phyloP scores from a whole-genome alignment of 2,113 vertebrate genomes.

The Chloroceryle aenea region DNA sequence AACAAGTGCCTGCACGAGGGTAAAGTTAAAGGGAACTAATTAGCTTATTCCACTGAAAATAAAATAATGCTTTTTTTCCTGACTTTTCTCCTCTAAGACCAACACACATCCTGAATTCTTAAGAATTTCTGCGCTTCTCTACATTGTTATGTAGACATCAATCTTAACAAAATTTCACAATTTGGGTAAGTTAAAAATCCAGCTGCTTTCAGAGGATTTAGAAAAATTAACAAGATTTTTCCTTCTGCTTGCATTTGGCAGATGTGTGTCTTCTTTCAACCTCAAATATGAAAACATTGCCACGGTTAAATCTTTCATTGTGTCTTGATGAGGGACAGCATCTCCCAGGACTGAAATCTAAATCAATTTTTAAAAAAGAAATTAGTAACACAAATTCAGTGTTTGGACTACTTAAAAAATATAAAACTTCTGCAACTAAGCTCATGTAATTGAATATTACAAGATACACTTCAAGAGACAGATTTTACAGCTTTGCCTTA shows the following conservation, averaged over 20 bases:
- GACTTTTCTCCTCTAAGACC: not conserved
- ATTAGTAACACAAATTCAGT: not conserved
- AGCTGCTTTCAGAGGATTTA: constrained; percentile 56
- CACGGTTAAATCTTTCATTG: constrained; percentile 7
- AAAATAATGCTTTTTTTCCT: not conserved
- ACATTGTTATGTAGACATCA: not conserved
- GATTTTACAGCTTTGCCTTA: not conserved
- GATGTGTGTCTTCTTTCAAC: not conserved
- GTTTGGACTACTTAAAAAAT: not conserved
- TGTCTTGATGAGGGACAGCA: not conserved
- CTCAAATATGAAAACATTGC: not conserved
- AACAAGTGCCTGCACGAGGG: not conserved
- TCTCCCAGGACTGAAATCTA: constrained; percentile 7
- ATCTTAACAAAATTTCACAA: constrained; percentile 33
- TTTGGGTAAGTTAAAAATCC: constrained; percentile 25
- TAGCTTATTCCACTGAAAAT: not conserved
- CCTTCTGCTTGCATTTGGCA: constrained; percentile 27
- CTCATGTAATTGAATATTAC: not conserved
- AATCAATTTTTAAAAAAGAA: not conserved
- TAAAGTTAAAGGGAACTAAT: constrained; percentile 29
- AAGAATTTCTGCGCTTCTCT: not conserved
- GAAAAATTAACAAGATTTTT: constrained; percentile 38
- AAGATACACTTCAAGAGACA: not conserved
- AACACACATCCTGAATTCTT: not conserved
- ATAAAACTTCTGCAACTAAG: not conserved